Evolutionary conservation across 2,113 vertebrate species (phyloP).

Genomic region (Pontoporia blainvillei): DNA sequence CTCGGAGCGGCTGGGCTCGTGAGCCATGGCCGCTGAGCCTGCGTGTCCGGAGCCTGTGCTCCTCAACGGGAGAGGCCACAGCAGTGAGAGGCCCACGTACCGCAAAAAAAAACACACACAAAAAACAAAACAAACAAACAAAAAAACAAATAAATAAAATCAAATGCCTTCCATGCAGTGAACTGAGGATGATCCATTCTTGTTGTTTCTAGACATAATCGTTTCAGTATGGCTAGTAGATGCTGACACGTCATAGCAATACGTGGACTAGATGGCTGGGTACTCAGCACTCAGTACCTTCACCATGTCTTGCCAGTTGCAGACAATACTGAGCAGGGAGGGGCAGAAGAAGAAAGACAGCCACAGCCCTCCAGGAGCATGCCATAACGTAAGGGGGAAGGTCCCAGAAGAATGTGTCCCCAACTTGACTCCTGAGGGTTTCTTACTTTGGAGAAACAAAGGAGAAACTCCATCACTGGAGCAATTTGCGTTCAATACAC

Average conservation of each 20-base stretch:
- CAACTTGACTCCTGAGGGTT: neutral
- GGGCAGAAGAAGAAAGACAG: neutral
- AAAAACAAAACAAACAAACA: too few species aligned
- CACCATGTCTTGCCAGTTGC: neutral
- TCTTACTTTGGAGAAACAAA: neutral
- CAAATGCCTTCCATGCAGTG: neutral
- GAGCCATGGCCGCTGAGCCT: too few species aligned
- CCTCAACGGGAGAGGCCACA: too few species aligned
- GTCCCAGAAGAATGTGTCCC: neutral
- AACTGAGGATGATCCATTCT: neutral
- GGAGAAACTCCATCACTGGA: neutral
- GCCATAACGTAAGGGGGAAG: neutral
- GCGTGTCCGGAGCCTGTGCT: too few species aligned
- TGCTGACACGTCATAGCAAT: neutral
- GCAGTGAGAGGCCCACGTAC: too few species aligned
- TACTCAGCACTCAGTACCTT: neutral
- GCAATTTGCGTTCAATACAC: neutral
- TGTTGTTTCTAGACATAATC: neutral
- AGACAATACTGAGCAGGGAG: neutral
- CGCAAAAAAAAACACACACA: too few species aligned
- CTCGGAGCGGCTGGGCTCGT: too few species aligned
- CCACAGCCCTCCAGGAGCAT: neutral
- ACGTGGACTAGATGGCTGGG: too few species aligned
- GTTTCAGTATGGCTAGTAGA: neutral
- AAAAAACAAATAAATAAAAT: neutral